Evolutionary conservation across 2,888 invertebrate genomes (phyloP).

Genomic region (Phyllotreta cruciferae): DNA sequence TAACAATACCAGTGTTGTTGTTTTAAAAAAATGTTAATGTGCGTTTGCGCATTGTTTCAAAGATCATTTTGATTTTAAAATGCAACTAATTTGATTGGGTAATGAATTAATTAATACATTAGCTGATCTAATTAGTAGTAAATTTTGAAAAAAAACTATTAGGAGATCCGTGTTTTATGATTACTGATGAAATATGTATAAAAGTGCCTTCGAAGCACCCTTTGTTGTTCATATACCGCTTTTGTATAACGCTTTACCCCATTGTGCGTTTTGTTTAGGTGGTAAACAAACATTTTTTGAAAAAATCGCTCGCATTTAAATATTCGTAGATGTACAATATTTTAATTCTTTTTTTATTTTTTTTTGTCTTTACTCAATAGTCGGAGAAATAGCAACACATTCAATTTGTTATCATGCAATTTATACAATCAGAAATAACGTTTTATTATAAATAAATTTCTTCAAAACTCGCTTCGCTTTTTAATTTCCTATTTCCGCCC

Average conservation of each 20-base stretch:
- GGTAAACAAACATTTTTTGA: conserved; percentile 26
- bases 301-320: conserved; percentile 48
- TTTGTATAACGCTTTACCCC: conserved; percentile 52
- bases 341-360: conserved; percentile 42
- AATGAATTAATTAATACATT: neutral
- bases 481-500: conserved; percentile 3
- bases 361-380: conserved; percentile 46
- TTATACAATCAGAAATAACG: conserved; percentile 46
- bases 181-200: conserved; percentile 11
- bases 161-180: conserved; percentile 6
- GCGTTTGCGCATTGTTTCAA: conserved; percentile 9
- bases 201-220: conserved; percentile 43
- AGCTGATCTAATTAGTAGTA: neutral
- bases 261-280: conserved; percentile 48
- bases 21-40: conserved; percentile 21
- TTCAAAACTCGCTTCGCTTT: conserved; percentile 34
- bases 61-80: conserved; percentile 10
- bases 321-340: conserved; percentile 47
- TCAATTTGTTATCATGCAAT: conserved; percentile 52
- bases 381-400: conserved; percentile 30
- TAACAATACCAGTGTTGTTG: conserved; percentile 42
- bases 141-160: neutral
- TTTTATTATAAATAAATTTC: conserved; percentile 42
- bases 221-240: conserved; percentile 44
- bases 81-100: neutral